Base-by-base conservation (phyloP, 2,113 vertebrate genomes). In the Pyxicephalus adspersus region DNA sequence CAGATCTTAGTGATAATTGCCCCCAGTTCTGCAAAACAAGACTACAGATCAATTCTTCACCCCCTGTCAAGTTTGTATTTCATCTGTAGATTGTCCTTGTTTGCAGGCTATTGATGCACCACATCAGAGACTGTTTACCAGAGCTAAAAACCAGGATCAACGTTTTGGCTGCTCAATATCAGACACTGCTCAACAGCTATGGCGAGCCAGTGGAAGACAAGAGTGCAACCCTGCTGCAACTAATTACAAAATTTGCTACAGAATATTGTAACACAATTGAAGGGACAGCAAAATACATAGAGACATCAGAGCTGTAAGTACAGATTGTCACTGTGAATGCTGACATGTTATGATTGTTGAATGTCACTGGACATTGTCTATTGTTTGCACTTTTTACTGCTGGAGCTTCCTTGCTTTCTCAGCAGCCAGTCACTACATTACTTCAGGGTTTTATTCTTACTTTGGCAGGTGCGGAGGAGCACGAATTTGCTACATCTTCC, bases 251-350 rank as follows among this genome's bases (percentile, higher is more conserved):
- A 90, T 99, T 99, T 83, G 98, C 98, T 54, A 95, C 97, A 18
- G 98, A 99, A 88, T 99, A 99, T 87, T 99, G 98, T 87, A 94
- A 97, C 89, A 99, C 98, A 34, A 99, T 99, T 84, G 98, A 99
- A 91, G 98, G 98, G 89, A 99, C 98, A 0, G 98, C 98, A 89
- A 99, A 99, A 90, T 98, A 99, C 87, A 99, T 99, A 2, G 98
- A 99, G 89, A 98, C 98, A 4, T 92, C 98, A 0, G 98, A 99
- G 83, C 91, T 99, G 98, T 99, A 86, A 94, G 98, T 95, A 38
- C 18, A 0, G 3, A 45, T 3, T 13, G 15, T 45, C 2, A 1
- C 38, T 45, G 9, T 45, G 38, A 45, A 45, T 9, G 11, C 22
- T 61, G 58, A 61, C 18, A 7, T 60, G 29, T 66, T 66, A 3